phyloP scores from a whole-genome alignment of 2,888 invertebrate species.

The Volucella inanis region DNA sequence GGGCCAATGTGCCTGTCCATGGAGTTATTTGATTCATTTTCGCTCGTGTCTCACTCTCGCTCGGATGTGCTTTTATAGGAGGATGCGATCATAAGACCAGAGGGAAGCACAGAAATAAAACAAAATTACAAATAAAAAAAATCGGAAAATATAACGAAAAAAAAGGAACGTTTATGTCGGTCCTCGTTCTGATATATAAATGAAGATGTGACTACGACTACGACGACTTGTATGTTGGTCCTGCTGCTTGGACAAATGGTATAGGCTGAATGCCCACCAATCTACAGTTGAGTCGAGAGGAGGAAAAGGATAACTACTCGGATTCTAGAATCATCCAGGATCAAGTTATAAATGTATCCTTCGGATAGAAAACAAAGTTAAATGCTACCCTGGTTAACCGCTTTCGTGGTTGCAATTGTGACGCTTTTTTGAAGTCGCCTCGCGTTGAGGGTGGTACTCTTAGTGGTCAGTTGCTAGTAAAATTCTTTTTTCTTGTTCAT shows the following conservation, averaged over 20 bases:
- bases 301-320: constrained; percentile 34
- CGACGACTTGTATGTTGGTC: constrained; percentile 41
- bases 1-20: constrained; percentile 3
- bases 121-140: constrained; percentile 7
- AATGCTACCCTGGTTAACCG: constrained; percentile 67
- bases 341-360: constrained; percentile 65
- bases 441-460: constrained; percentile 12
- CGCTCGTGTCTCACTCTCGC: constrained; percentile 11
- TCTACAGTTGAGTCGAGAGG: neutral
- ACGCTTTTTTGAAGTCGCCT: constrained; percentile 7
- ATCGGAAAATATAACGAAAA: neutral
- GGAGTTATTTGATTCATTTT: constrained; percentile 43
- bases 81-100: constrained; percentile 56
- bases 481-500: neutral
- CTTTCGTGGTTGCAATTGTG: constrained; percentile 59
- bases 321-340: constrained; percentile 47
- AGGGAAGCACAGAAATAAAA: constrained; percentile 34
- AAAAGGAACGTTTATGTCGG: constrained; percentile 38
- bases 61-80: constrained; percentile 57
- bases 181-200: constrained; percentile 56
- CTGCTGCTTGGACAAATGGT: constrained; percentile 52
- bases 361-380: constrained; percentile 33
- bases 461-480: constrained; percentile 27
- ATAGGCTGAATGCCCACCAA: constrained; percentile 52
- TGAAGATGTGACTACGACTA: constrained; percentile 61